Evolutionary conservation across 2,888 invertebrate species (phyloP).

Genomic region (Torymus texanus): DNA sequence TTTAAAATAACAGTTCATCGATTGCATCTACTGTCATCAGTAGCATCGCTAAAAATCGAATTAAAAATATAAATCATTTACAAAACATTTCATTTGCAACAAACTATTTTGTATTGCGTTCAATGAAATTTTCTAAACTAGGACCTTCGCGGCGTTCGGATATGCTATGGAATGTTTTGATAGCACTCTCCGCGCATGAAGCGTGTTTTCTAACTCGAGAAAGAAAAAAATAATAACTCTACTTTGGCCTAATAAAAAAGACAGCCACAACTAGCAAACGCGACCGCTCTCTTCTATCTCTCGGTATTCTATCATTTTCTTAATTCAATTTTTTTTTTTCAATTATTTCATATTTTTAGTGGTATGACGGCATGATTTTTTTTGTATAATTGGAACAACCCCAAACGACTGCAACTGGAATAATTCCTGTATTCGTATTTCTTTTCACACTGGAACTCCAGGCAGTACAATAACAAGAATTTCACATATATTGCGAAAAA

Average conservation of each 20-base stretch:
- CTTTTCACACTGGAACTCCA: constrained; percentile 57
- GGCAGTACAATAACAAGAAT: constrained; percentile 60
- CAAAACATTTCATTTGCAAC: constrained; percentile 31
- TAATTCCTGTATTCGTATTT: constrained; percentile 57
- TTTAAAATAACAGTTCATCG: constrained; percentile 45
- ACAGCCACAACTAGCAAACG: constrained; percentile 42
- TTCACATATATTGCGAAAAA: constrained; percentile 58
- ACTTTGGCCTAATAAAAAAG: constrained; percentile 50
- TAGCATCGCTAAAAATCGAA: constrained; percentile 28
- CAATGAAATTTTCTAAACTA: constrained; percentile 55
- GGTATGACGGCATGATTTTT: constrained; percentile 51
- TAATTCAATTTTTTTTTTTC: constrained; percentile 14
- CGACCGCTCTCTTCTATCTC: constrained; percentile 50
- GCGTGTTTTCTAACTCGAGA: constrained; percentile 42
- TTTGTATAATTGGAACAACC: constrained; percentile 60
- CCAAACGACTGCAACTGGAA: constrained; percentile 63
- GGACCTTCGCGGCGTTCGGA: constrained; percentile 48
- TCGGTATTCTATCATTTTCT: constrained; percentile 35
- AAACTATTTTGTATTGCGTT: constrained; percentile 42
- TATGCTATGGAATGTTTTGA: constrained; percentile 57
- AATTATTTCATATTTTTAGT: constrained; percentile 41
- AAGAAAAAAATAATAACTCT: constrained; percentile 51
- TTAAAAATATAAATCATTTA: constrained; percentile 26
- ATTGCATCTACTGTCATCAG: constrained; percentile 24
- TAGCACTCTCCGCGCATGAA: constrained; percentile 55